Percentiles rank a stretch among this genome's conserved stretches.
These are phyloP conservation scores for Loxodonta africana DNA, from an alignment of 2,113 vertebrate genomes.

Conservation along the genomic window DNA sequence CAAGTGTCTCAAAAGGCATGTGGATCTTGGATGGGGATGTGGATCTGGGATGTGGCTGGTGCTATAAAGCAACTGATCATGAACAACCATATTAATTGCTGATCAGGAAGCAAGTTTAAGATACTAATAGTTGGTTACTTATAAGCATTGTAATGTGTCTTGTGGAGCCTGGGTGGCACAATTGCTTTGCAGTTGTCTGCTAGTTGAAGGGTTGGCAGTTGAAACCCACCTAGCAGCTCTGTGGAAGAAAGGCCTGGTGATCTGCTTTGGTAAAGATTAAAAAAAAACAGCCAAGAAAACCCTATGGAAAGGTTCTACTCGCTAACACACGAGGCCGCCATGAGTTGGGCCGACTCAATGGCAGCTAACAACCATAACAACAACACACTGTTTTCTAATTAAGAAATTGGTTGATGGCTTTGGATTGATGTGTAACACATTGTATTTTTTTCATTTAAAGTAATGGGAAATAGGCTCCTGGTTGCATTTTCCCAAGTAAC, in stretches of 20 bases:
- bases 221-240: too few relatives aligned
- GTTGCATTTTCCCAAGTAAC: background rate
- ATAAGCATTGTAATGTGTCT: background rate
- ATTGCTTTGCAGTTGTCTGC: too few relatives aligned
- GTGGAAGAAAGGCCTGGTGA: too few relatives aligned
- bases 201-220: too few relatives aligned
- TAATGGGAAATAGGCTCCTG: background rate
- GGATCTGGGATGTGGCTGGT: background rate
- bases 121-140: background rate
- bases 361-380: too few relatives aligned
- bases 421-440: background rate
- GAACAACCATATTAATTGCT: background rate
- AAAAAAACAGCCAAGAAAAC: too few relatives aligned
- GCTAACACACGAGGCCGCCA: too few relatives aligned
- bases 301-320: too few relatives aligned
- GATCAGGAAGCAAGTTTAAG: background rate
- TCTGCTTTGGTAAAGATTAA: too few relatives aligned
- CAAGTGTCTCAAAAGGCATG: background rate
- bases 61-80: background rate
- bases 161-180: background rate
- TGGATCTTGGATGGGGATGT: background rate
- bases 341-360: too few relatives aligned
- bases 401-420: background rate
- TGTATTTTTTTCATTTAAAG: conserved; percentile 29
- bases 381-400: too few relatives aligned